Evolutionary conservation across 2,797 vertebrate genomes (phyloP), one percentile per base, ranked within the genome.

Genomic region (Huso huso): DNA sequence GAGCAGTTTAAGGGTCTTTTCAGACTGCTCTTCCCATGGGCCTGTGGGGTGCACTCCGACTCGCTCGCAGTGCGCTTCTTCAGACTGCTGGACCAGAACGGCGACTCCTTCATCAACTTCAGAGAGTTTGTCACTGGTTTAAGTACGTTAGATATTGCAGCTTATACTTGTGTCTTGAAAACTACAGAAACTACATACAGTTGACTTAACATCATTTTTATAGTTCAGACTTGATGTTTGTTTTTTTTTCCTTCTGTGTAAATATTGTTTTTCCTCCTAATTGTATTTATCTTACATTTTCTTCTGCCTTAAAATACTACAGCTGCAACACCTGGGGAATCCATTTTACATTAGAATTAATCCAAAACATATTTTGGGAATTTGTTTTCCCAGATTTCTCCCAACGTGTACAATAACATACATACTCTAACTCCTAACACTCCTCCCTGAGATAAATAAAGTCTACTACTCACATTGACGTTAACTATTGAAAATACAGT

Each of bases 1-100:
- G 95, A 98, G 78, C 97, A 98, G 84, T 99, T 99, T 83, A 95
- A 95, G 75, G 93, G 89, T 13, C 90, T 99, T 81, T 99, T 99
- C 7, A 74, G 77, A 0, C 89, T 95, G 8, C 93, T 99, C 62
- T 99, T 97, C 67, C 89, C 97, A 60, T 99, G 97, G 97, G 92
- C 94, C 0, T 93, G 93, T 18, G 95, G 94, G 0, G 69, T 89
- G n/a, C 94, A 96, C 75, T 93, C 93, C 0, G 94, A 97, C 8
- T 79, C 89, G 0, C 71, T 98, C 73, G 95, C 95, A 12, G 68
- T 88, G 2, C 94, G 94, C 66, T 73, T 97, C 49, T 99, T 99
- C 85, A 86, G 88, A 64, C 81, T 98, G 1, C 80, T 98, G 0
- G 96, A 99, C 75, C 91, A 94, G 13, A 98, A 98, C 0, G 90